Base-by-base conservation (phyloP, 2,113 vertebrate species). In the Labrus mixtus region DNA sequence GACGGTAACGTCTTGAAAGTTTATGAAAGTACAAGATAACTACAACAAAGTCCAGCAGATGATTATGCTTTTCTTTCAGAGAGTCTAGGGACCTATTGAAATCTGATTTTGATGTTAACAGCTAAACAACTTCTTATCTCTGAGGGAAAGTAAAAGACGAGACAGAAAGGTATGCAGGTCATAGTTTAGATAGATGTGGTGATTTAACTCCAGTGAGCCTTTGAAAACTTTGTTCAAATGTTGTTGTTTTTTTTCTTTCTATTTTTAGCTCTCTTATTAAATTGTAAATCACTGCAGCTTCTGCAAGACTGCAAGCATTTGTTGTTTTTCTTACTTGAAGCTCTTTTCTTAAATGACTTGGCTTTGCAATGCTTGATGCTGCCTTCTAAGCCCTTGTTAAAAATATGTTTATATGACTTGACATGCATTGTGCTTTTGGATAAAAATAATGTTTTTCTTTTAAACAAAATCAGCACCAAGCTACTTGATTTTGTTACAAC, bases 311-410 rank as follows among this genome's bases (percentile, higher is more conserved):
- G 55, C 25, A 45, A 51, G 17, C 68, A 20, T 58, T 70, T 63
- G 64, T 73, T 66, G 69, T 73, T 66, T 4, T 60, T 4, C 48
- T 59, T 22, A 39, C 67, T 81, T 48, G 46, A 4, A 48, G 46
- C 46, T 48, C 46, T 48, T 48, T 57, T 59, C 51, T 80, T 57
- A 25, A 51, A 59, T 66, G 13, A 20, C 46, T 22, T 4, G 16
- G 46, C 17, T 48, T 48, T 48, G 2, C 23, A 51, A 0, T 46
- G 36, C 53, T 23, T 53, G 67, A 51, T 33, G 29, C 22, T 65
- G 43, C 33, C 60, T 22, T 55, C 59, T 37, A 48, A 48, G 39
- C 68, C 51, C 55, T 25, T 33, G 64, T 50, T 56, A 63, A 33
- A 68, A 63, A 51, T 22, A 80, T 41, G 39, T 45, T 48, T 36